Conservation (phyloP, 1,140 invertebrate species). For the Chionoecetes opilio region DNA sequence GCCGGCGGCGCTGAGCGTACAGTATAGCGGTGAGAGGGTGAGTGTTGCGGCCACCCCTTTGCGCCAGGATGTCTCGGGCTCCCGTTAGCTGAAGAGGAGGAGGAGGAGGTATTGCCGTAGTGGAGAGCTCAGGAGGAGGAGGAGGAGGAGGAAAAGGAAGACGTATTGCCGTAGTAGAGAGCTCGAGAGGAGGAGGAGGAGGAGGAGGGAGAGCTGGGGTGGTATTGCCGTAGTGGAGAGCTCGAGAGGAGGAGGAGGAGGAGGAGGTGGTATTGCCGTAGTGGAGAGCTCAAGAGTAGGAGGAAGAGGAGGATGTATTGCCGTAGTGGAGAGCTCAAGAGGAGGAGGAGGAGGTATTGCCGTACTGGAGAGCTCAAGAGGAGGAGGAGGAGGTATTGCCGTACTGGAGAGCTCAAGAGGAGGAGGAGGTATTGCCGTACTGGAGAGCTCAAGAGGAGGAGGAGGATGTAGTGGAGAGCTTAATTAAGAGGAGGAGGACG, state of each 20-base stretch:
- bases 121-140: background rate
- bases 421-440: too few relatives aligned
- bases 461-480: too few relatives aligned
- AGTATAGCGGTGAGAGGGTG: background rate
- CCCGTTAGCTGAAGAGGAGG: background rate
- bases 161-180: too few relatives aligned
- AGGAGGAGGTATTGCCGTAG: background rate
- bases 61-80: background rate
- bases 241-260: background rate
- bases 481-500: background rate
- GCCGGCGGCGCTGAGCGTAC: background rate
- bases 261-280: background rate
- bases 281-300: background rate
- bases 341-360: too few relatives aligned
- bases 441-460: too few relatives aligned
- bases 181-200: constrained; percentile 17
- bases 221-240: too few relatives aligned
- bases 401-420: too few relatives aligned
- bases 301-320: too few relatives aligned
- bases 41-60: background rate
- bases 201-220: background rate
- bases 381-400: too few relatives aligned
- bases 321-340: too few relatives aligned
- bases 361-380: too few relatives aligned
- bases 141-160: background rate